A percentile compares a stretch with the other conserved stretches of the same genome.
These are phyloP conservation scores for Nephotettix cincticeps DNA, from an alignment of 1,140 invertebrate species.

Conservation along the genomic window DNA sequence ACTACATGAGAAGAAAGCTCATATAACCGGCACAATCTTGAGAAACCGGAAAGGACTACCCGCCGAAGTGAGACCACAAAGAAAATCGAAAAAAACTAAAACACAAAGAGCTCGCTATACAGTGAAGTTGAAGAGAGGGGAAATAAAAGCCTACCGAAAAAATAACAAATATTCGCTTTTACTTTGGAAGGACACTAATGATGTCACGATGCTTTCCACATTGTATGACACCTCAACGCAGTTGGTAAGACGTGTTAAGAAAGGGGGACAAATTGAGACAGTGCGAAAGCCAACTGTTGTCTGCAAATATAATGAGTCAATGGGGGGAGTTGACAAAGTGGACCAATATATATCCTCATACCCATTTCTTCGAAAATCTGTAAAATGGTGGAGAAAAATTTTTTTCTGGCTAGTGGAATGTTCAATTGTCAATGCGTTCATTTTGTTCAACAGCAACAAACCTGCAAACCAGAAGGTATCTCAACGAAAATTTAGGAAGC, in stretches of 20 bases:
- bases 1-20: neutral
- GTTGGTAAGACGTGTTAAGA: neutral
- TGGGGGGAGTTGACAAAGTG: conserved; percentile 3
- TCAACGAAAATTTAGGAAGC: conserved; percentile 18
- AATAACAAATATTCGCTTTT: neutral
- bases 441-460: neutral
- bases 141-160: conserved; percentile 13
- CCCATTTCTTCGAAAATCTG: conserved; percentile 1
- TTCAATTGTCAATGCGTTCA: conserved; percentile 4
- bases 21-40: conserved; percentile 11
- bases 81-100: conserved; percentile 15
- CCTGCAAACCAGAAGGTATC: neutral
- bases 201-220: neutral
- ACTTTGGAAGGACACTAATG: neutral
- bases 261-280: neutral
- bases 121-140: conserved; percentile 18
- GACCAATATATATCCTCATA: conserved; percentile 23
- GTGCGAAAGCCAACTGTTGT: conserved; percentile 19
- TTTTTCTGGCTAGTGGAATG: conserved; percentile 24
- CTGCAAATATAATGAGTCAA: conserved; percentile 16
- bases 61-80: conserved; percentile 10
- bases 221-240: neutral
- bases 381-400: conserved; percentile 29
- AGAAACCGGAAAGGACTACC: neutral
- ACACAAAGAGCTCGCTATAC: neutral